Conservation (phyloP, 2,888 invertebrate species). For the Phania funesta region DNA sequence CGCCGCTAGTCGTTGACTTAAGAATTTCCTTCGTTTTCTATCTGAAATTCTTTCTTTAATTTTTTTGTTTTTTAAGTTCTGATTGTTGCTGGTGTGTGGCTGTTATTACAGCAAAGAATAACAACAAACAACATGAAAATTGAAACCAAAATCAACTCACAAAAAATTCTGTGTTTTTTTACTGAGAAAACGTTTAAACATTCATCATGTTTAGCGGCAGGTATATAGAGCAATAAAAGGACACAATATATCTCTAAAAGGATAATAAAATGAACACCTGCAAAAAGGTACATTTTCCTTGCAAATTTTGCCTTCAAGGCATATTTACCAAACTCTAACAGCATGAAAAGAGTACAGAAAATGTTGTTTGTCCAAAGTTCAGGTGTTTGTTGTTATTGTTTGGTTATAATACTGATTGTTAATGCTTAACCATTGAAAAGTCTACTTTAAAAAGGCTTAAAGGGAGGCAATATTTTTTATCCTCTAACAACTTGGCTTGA, state of each 20-base stretch:
- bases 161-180: not conserved
- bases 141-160: slow-evolving; percentile 9
- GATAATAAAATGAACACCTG: not conserved
- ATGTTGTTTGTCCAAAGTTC: slow-evolving; percentile 10
- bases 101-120: slow-evolving; percentile 21
- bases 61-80: slow-evolving; percentile 13
- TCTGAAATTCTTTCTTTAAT: not conserved
- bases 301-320: slow-evolving; percentile 13
- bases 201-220: slow-evolving; percentile 42
- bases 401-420: slow-evolving; percentile 30
- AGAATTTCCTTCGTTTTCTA: slow-evolving; percentile 21
- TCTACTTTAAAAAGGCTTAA: not conserved
- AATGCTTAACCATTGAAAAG: slow-evolving; percentile 47
- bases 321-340: not conserved
- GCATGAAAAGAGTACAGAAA: not conserved
- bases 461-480: not conserved
- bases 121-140: slow-evolving; percentile 13
- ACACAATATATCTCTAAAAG: slow-evolving; percentile 3
- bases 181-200: slow-evolving; percentile 36
- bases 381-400: slow-evolving; percentile 39
- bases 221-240: not conserved
- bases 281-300: too few relatives aligned
- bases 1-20: slow-evolving; percentile 52
- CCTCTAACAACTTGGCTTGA: slow-evolving; percentile 38
- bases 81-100: slow-evolving; percentile 5